Percentiles rank a stretch among this genome's conserved stretches.
Evolutionary conservation across 2,797 vertebrate genomes (phyloP).

Genomic region (Acipenser oxyrinchus): DNA sequence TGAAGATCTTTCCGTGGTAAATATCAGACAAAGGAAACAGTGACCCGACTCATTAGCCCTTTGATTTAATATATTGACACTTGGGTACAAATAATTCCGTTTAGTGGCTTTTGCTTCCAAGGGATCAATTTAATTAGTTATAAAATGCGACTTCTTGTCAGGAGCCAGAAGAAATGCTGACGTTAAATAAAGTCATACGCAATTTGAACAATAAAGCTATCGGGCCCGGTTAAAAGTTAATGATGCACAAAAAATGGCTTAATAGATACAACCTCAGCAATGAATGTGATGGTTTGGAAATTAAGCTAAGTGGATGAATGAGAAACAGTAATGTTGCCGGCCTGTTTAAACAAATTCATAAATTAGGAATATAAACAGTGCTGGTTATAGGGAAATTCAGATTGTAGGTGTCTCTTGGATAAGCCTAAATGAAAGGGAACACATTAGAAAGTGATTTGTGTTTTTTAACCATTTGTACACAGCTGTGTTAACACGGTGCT

Average conservation of each 20-base stretch:
- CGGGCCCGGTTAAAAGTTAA: slow-evolving; percentile 90
- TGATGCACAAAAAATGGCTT: slow-evolving; percentile 86
- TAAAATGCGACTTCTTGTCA: slow-evolving; percentile 97
- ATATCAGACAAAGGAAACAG: slow-evolving; percentile 90
- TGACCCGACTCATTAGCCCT: slow-evolving; percentile 97
- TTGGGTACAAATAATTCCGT: slow-evolving; percentile 95
- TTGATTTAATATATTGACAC: slow-evolving; percentile 99
- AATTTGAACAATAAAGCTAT: slow-evolving; percentile 95
- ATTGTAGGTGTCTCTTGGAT: slow-evolving; percentile 23
- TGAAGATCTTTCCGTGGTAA: slow-evolving; percentile 73
- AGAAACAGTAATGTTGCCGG: slow-evolving; percentile 63
- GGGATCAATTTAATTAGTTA: slow-evolving; percentile 99
- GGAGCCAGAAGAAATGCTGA: slow-evolving; percentile 93
- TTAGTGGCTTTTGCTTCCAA: slow-evolving; percentile 85
- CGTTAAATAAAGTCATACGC: slow-evolving; percentile 88
- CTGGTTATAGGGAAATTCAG: slow-evolving; percentile 12
- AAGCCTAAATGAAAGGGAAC: slow-evolving; percentile 2
- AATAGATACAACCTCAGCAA: slow-evolving; percentile 82
- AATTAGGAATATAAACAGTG: slow-evolving; percentile 46
- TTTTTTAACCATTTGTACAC: too few relatives aligned
- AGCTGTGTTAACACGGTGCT: too few relatives aligned
- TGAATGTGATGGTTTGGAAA: slow-evolving; percentile 73
- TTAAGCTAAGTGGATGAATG: slow-evolving; percentile 79
- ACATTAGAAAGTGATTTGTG: too few relatives aligned
- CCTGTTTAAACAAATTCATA: slow-evolving; percentile 72